phyloP scores from a whole-genome alignment of 1,140 invertebrate species.

The Sitodiplosis mosellana region DNA sequence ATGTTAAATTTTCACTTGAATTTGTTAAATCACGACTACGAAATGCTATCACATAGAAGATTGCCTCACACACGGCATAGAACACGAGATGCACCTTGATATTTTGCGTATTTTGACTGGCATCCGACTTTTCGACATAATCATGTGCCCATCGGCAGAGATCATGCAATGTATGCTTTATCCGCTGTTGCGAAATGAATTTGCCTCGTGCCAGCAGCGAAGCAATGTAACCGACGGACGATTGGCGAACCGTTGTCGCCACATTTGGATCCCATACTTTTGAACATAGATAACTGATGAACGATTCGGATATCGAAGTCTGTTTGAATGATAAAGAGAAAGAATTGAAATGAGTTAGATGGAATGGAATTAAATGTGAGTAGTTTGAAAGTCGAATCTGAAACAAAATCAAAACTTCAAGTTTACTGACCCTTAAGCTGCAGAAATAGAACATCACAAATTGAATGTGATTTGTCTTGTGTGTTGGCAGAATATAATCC shows the following conservation, averaged over 20 bases:
- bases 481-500: slow-evolving; percentile 48
- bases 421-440: slow-evolving; percentile 34
- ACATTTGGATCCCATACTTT: slow-evolving; percentile 48
- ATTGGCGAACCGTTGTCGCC: slow-evolving; percentile 43
- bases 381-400: neutral
- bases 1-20: slow-evolving; percentile 47
- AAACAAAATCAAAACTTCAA: neutral
- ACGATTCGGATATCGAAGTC: slow-evolving; percentile 38
- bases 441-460: slow-evolving; percentile 62
- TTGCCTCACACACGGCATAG: slow-evolving; percentile 72
- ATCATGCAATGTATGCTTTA: slow-evolving; percentile 40
- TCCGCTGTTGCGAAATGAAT: slow-evolving; percentile 45
- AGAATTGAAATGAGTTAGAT: neutral
- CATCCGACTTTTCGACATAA: slow-evolving; percentile 46
- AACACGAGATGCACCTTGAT: slow-evolving; percentile 61
- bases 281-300: slow-evolving; percentile 55
- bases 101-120: slow-evolving; percentile 20
- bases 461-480: slow-evolving; percentile 55
- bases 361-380: too few relatives aligned
- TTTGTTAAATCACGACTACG: slow-evolving; percentile 65
- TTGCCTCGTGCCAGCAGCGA: slow-evolving; percentile 53
- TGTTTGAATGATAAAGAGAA: slow-evolving; percentile 2
- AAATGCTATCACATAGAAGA: slow-evolving; percentile 82
- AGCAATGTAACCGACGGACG: slow-evolving; percentile 50
- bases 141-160: slow-evolving; percentile 53